Base-by-base conservation (phyloP, 2,113 vertebrate species). In the Paedocypris sp. region DNA sequence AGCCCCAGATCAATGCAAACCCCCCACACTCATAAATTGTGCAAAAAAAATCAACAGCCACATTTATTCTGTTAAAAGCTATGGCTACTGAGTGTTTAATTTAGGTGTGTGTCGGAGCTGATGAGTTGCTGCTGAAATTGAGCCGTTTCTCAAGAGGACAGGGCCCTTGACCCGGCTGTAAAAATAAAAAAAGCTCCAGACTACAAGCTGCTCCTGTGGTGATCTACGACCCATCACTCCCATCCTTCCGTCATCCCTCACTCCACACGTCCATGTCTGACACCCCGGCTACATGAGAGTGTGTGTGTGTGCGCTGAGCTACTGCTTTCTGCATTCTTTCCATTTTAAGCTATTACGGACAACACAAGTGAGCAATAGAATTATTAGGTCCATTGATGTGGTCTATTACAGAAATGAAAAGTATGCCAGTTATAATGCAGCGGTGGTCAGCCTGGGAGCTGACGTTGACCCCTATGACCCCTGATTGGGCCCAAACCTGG, bases 21-120 rank as follows among this genome's bases (percentile, higher is more conserved):
- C n/a, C n/a, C n/a, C n/a, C n/a, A n/a, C n/a, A n/a, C n/a, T n/a
- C n/a, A n/a, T n/a, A n/a, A n/a, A n/a, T n/a, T n/a, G n/a, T n/a
- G n/a, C n/a, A n/a, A n/a, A n/a, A n/a, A n/a, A n/a, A n/a, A n/a
- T n/a, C n/a, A n/a, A n/a, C n/a, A n/a, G n/a, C n/a, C n/a, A n/a
- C n/a, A n/a, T n/a, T n/a, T n/a, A n/a, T n/a, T n/a, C n/a, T n/a
- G n/a, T n/a, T n/a, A n/a, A n/a, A n/a, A n/a, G n/a, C n/a, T n/a
- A n/a, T n/a, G n/a, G n/a, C n/a, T n/a, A n/a, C n/a, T n/a, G n/a
- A n/a, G n/a, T n/a, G n/a, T n/a, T n/a, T n/a, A n/a, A 71, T 71
- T 73, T 69, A 72, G 76, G 76, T 80, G 75, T 79, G 79, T 77
- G 69, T 72, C 45, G 48, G 47, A 31, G 49, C 42, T 32, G 45